These are phyloP conservation scores for Pipistrellus pipistrellus DNA, from an alignment of 2,797 vertebrate genomes.

Conservation along the genomic window DNA sequence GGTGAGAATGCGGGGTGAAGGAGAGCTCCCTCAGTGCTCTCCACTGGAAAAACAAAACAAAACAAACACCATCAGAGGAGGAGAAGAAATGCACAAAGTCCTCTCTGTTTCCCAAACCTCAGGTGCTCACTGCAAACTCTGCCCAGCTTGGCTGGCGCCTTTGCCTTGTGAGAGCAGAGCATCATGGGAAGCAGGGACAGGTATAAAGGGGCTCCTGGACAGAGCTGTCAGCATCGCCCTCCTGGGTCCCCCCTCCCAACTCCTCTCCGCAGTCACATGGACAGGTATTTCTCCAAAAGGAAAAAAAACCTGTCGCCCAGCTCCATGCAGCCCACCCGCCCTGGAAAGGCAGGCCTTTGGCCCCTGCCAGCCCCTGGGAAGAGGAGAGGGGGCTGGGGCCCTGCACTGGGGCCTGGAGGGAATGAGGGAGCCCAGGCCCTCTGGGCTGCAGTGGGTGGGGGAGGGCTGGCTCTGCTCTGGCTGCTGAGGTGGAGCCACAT, in stretches of 20 bases:
- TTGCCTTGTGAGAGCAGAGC: neutral
- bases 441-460: too few species aligned
- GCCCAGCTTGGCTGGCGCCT: neutral
- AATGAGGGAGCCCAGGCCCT: too few species aligned
- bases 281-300: neutral
- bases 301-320: neutral
- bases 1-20: neutral
- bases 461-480: neutral
- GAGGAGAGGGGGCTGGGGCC: neutral
- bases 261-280: neutral
- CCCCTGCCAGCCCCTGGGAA: neutral
- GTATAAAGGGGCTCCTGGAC: neutral
- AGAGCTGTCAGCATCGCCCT: neutral
- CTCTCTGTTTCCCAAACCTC: slow-evolving; percentile 71
- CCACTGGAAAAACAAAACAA: slow-evolving; percentile 42
- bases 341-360: neutral
- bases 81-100: slow-evolving; percentile 19
- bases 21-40: neutral
- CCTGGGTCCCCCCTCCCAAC: too few species aligned
- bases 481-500: neutral
- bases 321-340: neutral
- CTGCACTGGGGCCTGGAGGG: neutral
- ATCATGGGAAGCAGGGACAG: neutral
- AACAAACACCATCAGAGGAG: neutral
- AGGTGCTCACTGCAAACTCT: slow-evolving; percentile 51